Evolutionary conservation across 2,888 invertebrate genomes (phyloP), one percentile per base, ranked within the genome.

Genomic region (Microplitis deprimator): DNA sequence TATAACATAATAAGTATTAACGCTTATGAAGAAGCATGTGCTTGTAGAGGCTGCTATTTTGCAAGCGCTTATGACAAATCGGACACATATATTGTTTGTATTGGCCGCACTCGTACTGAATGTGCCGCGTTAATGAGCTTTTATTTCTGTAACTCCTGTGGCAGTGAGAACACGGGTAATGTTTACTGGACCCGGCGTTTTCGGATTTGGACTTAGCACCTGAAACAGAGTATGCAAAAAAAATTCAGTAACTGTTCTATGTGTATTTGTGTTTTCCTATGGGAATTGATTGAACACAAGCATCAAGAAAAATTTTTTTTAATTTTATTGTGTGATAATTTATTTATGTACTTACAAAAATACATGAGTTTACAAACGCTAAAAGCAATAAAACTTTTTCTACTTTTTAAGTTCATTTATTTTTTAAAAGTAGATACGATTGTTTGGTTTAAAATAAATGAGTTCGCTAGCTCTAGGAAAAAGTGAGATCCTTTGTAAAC

Each of bases 271-370:
- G 3, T 8, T 8, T 50, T 50, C 50, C 50, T 50, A 0, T 29
- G 29, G 29, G 29, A 29, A 29, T 29, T 29, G 29, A 4, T 29
- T 29, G 3, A 29, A 0, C 29, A 29, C 29, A 29, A 29, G 29
- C 29, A 29, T 29, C 3, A 29, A 29, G 20, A 29, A 29, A 29
- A 29, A 29, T 29, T 29, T 29, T 29, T 68, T 68, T 16, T 62
- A 62, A 73, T 77, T 68, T 68, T 68, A 73, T 76, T 61, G 50
- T 76, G 67, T 68, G 29, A 29, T 72, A 20, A 79, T 89, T 88
- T 88, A 88, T 89, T 89, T 81, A 83, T 84, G 82, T 84, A 82
- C 84, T 86, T 88, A 89, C 81, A 86, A 87, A 89, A 88, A 87
- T 89, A 89, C 89, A 89, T 86, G 85, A 85, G 83, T 85, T 86